A percentile compares a stretch with the other conserved stretches of the same genome.
phyloP scores from a whole-genome alignment of 2,888 invertebrate genomes.

The Arrhopalites spinosus region DNA sequence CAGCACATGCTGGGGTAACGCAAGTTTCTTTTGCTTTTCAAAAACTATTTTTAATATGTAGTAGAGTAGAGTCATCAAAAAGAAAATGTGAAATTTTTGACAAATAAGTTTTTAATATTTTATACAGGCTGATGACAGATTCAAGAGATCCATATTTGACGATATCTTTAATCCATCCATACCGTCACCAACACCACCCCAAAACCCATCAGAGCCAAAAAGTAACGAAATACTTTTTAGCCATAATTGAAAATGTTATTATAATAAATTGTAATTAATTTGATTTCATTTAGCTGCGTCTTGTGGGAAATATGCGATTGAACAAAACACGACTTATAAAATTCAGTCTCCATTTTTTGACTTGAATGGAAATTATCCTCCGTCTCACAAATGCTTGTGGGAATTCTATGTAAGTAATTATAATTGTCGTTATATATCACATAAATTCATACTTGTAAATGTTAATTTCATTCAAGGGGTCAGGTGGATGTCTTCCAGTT shows the following conservation, averaged over 20 bases:
- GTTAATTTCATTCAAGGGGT: constrained; percentile 39
- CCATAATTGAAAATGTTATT: too few relatives aligned
- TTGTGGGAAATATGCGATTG: constrained; percentile 44
- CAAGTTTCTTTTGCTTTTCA: too few relatives aligned
- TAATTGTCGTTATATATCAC: not conserved
- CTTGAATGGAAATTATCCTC: constrained; percentile 37
- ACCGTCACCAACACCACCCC: not conserved
- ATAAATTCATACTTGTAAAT: not conserved
- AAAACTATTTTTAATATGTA: too few relatives aligned
- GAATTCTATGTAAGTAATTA: constrained; percentile 41
- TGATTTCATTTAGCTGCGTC: constrained; percentile 39
- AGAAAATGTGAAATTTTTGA: too few relatives aligned
- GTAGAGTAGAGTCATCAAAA: too few relatives aligned
- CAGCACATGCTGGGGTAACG: too few relatives aligned
- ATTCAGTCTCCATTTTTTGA: constrained; percentile 41
- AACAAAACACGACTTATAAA: constrained; percentile 33
- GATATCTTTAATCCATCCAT: not conserved
- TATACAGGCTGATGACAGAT: too few relatives aligned
- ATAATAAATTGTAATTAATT: not conserved
- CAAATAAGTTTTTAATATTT: too few relatives aligned
- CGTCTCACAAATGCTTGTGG: constrained; percentile 42
- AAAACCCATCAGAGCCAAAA: not conserved
- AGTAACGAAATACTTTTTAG: not conserved
- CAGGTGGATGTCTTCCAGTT: constrained; percentile 44
- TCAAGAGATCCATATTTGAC: not conserved